Base-by-base conservation (phyloP, 1,140 invertebrate genomes). In the Paracyclopina nana region DNA sequence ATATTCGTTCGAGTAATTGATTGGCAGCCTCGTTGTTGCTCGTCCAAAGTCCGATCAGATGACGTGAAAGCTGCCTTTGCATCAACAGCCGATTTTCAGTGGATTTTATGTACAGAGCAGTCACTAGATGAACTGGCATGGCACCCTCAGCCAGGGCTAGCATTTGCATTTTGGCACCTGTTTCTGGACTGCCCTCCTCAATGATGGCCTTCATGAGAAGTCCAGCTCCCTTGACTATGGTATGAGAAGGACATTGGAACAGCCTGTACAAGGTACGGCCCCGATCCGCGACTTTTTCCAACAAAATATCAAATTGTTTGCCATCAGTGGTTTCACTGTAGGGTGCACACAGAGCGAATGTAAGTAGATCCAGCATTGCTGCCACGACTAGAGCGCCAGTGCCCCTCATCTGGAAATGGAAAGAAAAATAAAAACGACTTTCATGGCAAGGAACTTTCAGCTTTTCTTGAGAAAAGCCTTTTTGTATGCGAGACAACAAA, bases 301-400 rank as follows among this genome's bases (percentile, higher is more conserved):
- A 66, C 27, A 99, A 68, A 53, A 77, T 78, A 64, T 99, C 94
- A 69, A 99, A 99, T 62, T 95, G 83, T 59, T 84, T 84, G 16
- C 91, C 88, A 62, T 95, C 87, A 0, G 95, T 98, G 26, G 95
- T 98, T 70, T 99, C 95, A 63, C 86, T 92, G 68, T 97, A 99
- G 18, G 95, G 95, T 53, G 94, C 84, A 69, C 94, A 98, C 8
- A 99, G 69, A 5, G 90, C 81, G 70, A 94, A 99, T n/a, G 92
- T 98, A 54, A 99, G 68, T 62, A 99, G 92, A 68, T 99, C 95
- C 59, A 99, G 71, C 86, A 99, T 94, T 28, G 88, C 83, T 18
- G 73, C 66, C 38, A 79, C 74, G 16, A 78, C 70, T 12, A 78
- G 59, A 30, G 74, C 74, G 22, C 76, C 76, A 16, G 22, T 28